Conservation (phyloP, 2,113 vertebrate genomes). For the Oophaga pumilio region DNA sequence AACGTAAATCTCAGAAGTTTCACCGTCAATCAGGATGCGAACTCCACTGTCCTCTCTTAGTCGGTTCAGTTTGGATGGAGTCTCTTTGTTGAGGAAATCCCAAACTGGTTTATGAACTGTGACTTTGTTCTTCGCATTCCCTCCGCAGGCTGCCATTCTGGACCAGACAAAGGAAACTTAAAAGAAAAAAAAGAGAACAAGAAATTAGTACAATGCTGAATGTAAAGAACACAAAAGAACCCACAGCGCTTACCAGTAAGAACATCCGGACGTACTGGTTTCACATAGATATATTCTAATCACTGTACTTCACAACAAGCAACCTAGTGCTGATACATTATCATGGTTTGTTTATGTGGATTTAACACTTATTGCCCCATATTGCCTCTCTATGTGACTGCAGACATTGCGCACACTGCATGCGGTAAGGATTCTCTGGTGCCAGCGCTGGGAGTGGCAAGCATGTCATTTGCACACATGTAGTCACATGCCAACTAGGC, state of each 20-base stretch:
- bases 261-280: neutral
- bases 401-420: too few relatives aligned
- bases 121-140: conserved; percentile 88
- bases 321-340: too few relatives aligned
- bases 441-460: too few relatives aligned
- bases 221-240: neutral
- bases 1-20: conserved; percentile 90
- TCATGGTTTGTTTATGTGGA: too few relatives aligned
- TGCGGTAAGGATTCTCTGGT: too few relatives aligned
- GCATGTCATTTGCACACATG: too few relatives aligned
- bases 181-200: conserved; percentile 56
- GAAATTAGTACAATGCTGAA: conserved; percentile 2
- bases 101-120: conserved; percentile 89
- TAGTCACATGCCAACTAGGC: too few relatives aligned
- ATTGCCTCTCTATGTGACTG: too few relatives aligned
- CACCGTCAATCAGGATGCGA: conserved; percentile 87
- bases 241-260: neutral
- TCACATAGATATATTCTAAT: neutral
- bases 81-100: conserved; percentile 89
- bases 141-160: conserved; percentile 76
- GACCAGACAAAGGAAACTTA: conserved; percentile 75
- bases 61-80: conserved; percentile 85
- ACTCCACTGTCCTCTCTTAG: conserved; percentile 89
- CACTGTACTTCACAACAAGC: too few relatives aligned
- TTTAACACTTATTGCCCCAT: too few relatives aligned